These are phyloP conservation scores for Apoda limacodes DNA, from an alignment of 2,888 invertebrate species.

Conservation along the genomic window DNA sequence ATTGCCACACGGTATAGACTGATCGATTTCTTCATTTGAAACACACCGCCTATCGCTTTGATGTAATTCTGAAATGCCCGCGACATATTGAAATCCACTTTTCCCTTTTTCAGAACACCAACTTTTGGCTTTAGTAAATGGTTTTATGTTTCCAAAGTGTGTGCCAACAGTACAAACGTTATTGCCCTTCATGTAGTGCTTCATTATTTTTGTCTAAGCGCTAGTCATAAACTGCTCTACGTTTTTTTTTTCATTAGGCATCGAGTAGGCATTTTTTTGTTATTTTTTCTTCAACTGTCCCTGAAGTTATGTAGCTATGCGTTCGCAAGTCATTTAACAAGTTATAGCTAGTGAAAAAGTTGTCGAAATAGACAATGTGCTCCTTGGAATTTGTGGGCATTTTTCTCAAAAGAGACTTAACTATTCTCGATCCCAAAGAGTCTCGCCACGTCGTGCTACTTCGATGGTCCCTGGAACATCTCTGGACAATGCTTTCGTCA, in stretches of 20 bases:
- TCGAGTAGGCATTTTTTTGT: slow-evolving; percentile 21
- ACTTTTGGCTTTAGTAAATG: slow-evolving; percentile 22
- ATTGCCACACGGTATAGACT: slow-evolving; percentile 16
- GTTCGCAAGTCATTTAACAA: slow-evolving; percentile 15
- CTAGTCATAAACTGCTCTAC: slow-evolving; percentile 21
- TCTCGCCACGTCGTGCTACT: too few species aligned
- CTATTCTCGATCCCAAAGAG: too few species aligned
- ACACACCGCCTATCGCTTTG: slow-evolving; percentile 22
- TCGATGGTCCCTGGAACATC: too few species aligned
- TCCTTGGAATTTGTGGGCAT: slow-evolving; percentile 14
- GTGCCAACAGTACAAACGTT: slow-evolving; percentile 21
- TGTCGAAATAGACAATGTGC: too few species aligned
- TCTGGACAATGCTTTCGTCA: too few species aligned
- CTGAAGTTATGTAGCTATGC: slow-evolving; percentile 18
- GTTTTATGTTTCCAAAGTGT: slow-evolving; percentile 20
- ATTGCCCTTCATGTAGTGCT: slow-evolving; percentile 21
- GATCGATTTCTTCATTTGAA: slow-evolving; percentile 22
- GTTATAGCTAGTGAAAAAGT: slow-evolving; percentile 19
- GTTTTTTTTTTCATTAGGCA: slow-evolving; percentile 21
- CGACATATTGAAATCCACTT: slow-evolving; percentile 21
- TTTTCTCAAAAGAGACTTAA: slow-evolving; percentile 18
- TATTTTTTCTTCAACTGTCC: slow-evolving; percentile 21
- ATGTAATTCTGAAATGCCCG: slow-evolving; percentile 20
- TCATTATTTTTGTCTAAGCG: slow-evolving; percentile 22
- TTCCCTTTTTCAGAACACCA: slow-evolving; percentile 18